Evolutionary conservation across 2,888 invertebrate species (phyloP).

Genomic region (Mesorhabditis spiculigera): DNA sequence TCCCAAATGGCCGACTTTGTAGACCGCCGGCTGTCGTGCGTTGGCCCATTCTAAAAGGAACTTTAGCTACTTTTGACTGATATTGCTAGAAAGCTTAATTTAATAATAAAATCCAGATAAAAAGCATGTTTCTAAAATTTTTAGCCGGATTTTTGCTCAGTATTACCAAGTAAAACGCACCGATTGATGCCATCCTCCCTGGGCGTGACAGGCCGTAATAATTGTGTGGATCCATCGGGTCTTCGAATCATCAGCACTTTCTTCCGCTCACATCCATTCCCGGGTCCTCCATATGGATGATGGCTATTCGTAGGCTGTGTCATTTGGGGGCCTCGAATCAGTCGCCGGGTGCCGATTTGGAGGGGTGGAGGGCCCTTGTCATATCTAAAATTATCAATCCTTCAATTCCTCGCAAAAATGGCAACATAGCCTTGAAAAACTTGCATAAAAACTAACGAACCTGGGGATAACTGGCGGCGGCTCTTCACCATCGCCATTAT

Average conservation of each 20-base stretch:
- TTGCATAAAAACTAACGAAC: constrained; percentile 10
- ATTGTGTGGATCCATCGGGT: constrained; percentile 5
- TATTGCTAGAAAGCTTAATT: too few relatives aligned
- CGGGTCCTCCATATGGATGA: background rate
- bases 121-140: too few relatives aligned
- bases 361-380: background rate
- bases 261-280: background rate
- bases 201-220: background rate
- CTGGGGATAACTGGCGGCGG: constrained; percentile 25
- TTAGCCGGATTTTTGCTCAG: too few relatives aligned
- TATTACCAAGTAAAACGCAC: background rate
- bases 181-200: background rate
- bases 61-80: too few relatives aligned
- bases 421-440: too few relatives aligned
- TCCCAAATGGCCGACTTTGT: too few relatives aligned
- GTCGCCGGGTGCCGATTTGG: constrained; percentile 3
- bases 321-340: background rate
- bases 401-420: background rate
- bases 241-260: background rate
- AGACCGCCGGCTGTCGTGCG: too few relatives aligned
- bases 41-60: too few relatives aligned
- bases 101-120: too few relatives aligned
- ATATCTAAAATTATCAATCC: background rate
- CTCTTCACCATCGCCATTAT: constrained; percentile 17
- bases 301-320: background rate